phyloP scores from a whole-genome alignment of 2,797 vertebrate species.

The Chiloscyllium punctatum region DNA sequence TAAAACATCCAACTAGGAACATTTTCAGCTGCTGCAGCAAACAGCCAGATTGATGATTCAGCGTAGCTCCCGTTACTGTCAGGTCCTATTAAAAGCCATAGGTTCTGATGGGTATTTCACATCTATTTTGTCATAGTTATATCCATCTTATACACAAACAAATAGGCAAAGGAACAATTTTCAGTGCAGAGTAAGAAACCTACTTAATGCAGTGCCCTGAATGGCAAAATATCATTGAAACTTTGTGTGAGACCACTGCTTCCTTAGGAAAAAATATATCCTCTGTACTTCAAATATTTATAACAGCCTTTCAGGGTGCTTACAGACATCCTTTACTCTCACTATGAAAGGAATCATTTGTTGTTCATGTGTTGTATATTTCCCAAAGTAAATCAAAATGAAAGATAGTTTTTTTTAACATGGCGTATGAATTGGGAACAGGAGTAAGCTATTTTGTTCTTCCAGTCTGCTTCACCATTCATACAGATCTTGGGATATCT shows the following conservation, averaged over 20 bases:
- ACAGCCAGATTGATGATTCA: neutral
- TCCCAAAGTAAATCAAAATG: neutral
- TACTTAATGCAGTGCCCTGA: neutral
- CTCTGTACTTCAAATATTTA: neutral
- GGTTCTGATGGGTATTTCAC: neutral
- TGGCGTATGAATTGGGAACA: no score
- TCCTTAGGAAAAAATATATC: neutral
- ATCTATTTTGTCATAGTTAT: constrained; percentile 14
- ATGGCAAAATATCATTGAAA: neutral
- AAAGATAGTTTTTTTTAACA: neutral
- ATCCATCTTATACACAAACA: constrained; percentile 10
- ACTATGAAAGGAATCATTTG: neutral
- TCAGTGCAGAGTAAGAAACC: neutral
- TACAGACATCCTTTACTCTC: neutral
- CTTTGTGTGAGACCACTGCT: neutral
- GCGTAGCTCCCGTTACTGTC: neutral
- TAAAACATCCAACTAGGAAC: constrained; percentile 26
- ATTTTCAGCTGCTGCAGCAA: constrained; percentile 17
- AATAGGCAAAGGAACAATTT: neutral
- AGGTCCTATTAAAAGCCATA: constrained; percentile 2
- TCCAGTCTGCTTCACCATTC: no score
- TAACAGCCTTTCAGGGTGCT: neutral
- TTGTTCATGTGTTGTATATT: neutral
- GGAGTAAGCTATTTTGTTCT: no score
- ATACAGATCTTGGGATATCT: no score